Base-by-base conservation (phyloP, 2,888 invertebrate species). In the Aelia acuminata region DNA sequence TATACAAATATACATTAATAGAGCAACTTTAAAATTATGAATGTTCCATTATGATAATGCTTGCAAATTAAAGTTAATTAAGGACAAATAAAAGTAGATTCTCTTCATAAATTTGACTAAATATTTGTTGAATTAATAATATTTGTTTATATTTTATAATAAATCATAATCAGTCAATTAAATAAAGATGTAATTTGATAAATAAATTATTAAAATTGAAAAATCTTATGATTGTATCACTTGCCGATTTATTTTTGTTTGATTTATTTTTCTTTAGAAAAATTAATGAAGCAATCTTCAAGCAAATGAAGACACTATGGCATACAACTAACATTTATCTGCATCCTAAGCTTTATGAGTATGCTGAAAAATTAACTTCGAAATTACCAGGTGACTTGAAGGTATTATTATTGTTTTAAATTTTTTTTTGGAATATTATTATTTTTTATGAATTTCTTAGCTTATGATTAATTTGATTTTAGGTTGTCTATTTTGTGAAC, bases 301-400 rank as follows among this genome's bases (percentile, higher is more conserved):
- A 96, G 70, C 99, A 99, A 93, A 93, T 96, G 89, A 93, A 95
- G 43, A 96, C 94, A 84, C 93, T 99, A 39, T 98, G 98, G 95
- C 99, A 99, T 92, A 96, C 98, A 0, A 98, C 98, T 2, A 96
- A 96, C 91, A 96, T 99, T 90, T 99, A 99, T 92, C 94, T 97
- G 91, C 97, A 98, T 92, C 96, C 97, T 10, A 96, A 95, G 92
- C 95, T 99, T 89, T 97, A 98, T 91, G 97, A 98, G 92, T 99
- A 98, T 92, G 96, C 97, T 0, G 95, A 96, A 91, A 95, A 96
- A 91, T 93, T 99, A 88, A 94, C 95, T 0, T 93, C 94, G 0
- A 98, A 96, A 92, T 93, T 99, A 90, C 98, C 99, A 0, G 96
- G 95, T 15, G 94, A 97, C 91, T 93, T 99, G 53, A 98, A 97